Percentiles rank a stretch among this genome's conserved stretches.
Conservation (phyloP, 2,797 vertebrate species). For the Lutjanus argentimaculatus region DNA sequence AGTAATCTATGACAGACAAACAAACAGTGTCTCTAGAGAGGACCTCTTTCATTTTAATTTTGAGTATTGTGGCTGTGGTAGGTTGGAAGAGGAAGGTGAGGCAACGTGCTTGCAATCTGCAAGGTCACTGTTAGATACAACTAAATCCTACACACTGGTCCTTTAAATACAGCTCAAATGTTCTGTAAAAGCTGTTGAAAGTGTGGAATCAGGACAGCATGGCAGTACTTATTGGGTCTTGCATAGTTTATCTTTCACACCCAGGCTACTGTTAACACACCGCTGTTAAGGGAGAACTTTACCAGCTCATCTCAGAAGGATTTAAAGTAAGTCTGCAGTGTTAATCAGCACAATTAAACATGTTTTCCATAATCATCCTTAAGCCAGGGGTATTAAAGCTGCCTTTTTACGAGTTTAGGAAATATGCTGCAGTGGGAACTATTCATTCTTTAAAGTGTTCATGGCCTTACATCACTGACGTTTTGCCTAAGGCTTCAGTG, state of each 20-base stretch:
- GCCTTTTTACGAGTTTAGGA: conserved; percentile 31
- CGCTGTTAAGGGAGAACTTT: conserved; percentile 22
- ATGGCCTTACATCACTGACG: conserved; percentile 1
- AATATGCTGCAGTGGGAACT: conserved; percentile 23
- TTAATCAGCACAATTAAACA: conserved; percentile 20
- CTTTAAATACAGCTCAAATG: background rate
- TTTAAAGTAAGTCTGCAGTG: background rate
- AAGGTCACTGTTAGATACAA: too few species aligned
- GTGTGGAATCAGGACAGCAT: background rate
- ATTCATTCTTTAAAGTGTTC: conserved; percentile 11
- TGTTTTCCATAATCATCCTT: conserved; percentile 10
- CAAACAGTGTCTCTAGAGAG: too few species aligned
- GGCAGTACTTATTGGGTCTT: conserved; percentile 48
- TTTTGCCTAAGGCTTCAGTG: conserved; percentile 1
- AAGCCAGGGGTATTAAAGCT: background rate
- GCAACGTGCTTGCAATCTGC: too few species aligned
- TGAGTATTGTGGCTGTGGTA: too few species aligned
- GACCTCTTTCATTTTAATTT: too few species aligned
- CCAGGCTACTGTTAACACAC: conserved; percentile 41
- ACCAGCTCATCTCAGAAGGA: conserved; percentile 17
- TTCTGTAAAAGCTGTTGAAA: conserved; percentile 17
- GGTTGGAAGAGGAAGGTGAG: too few species aligned
- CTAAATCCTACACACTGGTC: too few species aligned
- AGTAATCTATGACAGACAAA: too few species aligned
- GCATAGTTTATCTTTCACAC: conserved; percentile 57